Percentiles rank a stretch among this genome's conserved stretches.
Evolutionary conservation across 1,140 invertebrate species (phyloP).

Genomic region (Callitettix versicolor): DNA sequence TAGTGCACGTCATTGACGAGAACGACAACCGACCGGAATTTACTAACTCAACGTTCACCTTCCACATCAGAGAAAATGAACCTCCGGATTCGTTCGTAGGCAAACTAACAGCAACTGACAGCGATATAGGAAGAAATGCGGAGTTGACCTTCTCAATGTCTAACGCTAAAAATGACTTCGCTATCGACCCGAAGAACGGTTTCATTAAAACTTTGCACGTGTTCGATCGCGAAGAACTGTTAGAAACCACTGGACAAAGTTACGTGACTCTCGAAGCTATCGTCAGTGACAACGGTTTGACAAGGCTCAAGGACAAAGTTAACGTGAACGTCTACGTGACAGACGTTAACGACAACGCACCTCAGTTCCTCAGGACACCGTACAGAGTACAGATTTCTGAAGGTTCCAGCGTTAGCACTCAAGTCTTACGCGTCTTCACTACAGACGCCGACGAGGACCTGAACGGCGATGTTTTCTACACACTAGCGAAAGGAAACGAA

Average conservation of each 20-base stretch:
- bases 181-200: conserved; percentile 80
- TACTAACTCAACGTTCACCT: conserved; percentile 72
- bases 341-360: conserved; percentile 89
- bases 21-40: conserved; percentile 92
- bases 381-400: conserved; percentile 81
- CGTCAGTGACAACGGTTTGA: conserved; percentile 78
- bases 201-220: conserved; percentile 76
- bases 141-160: conserved; percentile 79
- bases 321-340: conserved; percentile 77
- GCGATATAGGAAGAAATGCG: conserved; percentile 82
- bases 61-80: conserved; percentile 80
- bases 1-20: conserved; percentile 87
- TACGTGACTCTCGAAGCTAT: conserved; percentile 71
- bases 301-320: conserved; percentile 71
- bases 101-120: conserved; percentile 78
- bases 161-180: conserved; percentile 67
- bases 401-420: conserved; percentile 60
- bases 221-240: conserved; percentile 78
- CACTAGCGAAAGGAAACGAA: conserved; percentile 67
- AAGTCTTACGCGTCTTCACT: conserved; percentile 74
- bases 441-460: conserved; percentile 79
- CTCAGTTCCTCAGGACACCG: conserved; percentile 68
- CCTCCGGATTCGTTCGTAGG: conserved; percentile 80
- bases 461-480: conserved; percentile 85
- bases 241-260: conserved; percentile 61